Conservation (phyloP, 2,797 vertebrate species). For the Propithecus perrieri region DNA sequence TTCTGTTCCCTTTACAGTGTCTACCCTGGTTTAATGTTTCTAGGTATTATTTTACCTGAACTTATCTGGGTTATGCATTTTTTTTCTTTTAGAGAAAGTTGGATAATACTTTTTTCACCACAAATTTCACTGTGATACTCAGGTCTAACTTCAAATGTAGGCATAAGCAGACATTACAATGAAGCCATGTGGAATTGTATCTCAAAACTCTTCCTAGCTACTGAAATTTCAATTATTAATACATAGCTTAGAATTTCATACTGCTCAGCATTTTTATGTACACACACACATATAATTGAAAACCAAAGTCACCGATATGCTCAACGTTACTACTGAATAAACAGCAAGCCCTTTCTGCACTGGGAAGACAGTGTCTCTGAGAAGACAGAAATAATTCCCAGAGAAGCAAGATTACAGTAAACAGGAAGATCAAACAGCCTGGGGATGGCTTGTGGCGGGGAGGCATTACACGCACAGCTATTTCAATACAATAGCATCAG, state of each 20-base stretch:
- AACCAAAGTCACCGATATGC: background rate
- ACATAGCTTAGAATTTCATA: background rate
- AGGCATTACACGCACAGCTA: slow-evolving; percentile 70
- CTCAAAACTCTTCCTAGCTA: slow-evolving; percentile 31
- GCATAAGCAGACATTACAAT: slow-evolving; percentile 70
- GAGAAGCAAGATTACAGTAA: slow-evolving; percentile 84
- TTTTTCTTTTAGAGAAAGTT: slow-evolving; percentile 35
- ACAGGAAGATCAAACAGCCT: slow-evolving; percentile 79
- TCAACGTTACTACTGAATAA: slow-evolving; percentile 47
- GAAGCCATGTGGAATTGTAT: slow-evolving; percentile 55
- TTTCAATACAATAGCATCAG: slow-evolving; percentile 77
- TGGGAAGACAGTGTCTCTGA: slow-evolving; percentile 68
- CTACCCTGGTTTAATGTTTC: slow-evolving; percentile 1
- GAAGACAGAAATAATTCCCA: slow-evolving; percentile 82
- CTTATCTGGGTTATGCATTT: background rate
- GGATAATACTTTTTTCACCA: background rate
- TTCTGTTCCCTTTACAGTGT: slow-evolving; percentile 22
- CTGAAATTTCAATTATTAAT: slow-evolving; percentile 8
- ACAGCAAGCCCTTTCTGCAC: slow-evolving; percentile 71
- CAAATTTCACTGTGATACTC: background rate
- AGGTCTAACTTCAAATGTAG: slow-evolving; percentile 16
- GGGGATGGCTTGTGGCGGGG: slow-evolving; percentile 46
- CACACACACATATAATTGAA: background rate
- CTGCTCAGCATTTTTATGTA: background rate
- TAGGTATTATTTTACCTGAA: background rate